Evolutionary conservation across 2,797 vertebrate species (phyloP).

Genomic region (Danio albolineatus): DNA sequence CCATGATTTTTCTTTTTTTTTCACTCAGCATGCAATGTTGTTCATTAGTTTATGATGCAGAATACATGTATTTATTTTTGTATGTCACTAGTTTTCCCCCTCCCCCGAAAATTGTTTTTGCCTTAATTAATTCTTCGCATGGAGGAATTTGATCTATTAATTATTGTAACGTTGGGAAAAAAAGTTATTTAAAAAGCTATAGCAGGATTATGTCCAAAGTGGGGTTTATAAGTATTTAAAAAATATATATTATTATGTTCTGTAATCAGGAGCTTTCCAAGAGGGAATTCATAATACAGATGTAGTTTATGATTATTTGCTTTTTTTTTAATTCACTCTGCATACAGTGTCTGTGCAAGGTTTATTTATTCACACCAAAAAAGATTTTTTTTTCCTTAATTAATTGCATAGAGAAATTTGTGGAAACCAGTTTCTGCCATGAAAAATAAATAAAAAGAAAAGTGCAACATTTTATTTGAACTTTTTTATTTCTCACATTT

Average conservation of each 20-base stretch:
- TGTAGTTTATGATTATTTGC: background rate
- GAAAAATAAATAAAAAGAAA: background rate
- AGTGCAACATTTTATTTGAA: background rate
- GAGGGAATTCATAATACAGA: conserved; percentile 14
- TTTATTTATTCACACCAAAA: background rate
- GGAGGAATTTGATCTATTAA: conserved; percentile 49
- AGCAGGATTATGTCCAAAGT: background rate
- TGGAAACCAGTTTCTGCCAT: background rate
- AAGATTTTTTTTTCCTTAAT: background rate
- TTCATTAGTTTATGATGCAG: conserved; percentile 50
- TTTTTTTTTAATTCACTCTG: background rate
- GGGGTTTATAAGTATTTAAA: background rate
- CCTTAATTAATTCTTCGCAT: conserved; percentile 54
- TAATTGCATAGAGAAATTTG: background rate
- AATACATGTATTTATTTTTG: conserved; percentile 60
- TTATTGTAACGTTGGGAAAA: conserved; percentile 49
- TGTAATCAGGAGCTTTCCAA: background rate
- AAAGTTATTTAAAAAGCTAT: conserved; percentile 27
- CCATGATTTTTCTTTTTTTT: conserved; percentile 6
- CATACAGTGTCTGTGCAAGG: background rate
- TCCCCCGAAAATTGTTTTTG: conserved; percentile 29
- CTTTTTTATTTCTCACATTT: background rate
- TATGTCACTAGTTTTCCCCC: conserved; percentile 35
- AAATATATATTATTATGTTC: background rate
- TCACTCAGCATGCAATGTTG: conserved; percentile 52